A percentile compares a stretch with the other conserved stretches of the same genome.
Evolutionary conservation across 2,113 vertebrate species (phyloP).

Genomic region (Brienomyrus brachyistius): DNA sequence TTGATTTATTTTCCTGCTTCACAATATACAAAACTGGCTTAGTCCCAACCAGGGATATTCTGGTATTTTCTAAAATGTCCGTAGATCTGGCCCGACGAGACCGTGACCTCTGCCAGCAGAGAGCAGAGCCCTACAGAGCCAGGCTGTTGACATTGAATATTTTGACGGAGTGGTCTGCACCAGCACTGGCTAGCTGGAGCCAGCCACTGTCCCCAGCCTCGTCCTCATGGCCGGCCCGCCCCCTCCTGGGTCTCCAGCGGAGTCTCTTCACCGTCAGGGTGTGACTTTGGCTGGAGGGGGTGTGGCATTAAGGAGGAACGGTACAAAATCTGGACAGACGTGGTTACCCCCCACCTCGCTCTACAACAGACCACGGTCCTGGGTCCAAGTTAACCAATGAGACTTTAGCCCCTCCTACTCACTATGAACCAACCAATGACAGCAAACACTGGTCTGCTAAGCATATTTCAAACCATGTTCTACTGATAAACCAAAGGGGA

Average conservation of each 20-base stretch:
- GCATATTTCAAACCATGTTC: background rate
- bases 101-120: background rate
- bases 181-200: conserved; percentile 84
- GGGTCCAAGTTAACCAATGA: background rate
- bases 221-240: conserved; percentile 56
- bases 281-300: conserved; percentile 76
- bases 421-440: background rate
- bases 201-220: conserved; percentile 58
- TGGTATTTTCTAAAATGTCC: background rate
- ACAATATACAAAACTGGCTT: background rate
- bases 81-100: background rate
- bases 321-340: background rate
- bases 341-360: background rate
- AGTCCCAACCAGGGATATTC: background rate
- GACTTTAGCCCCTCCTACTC: background rate
- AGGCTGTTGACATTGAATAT: conserved; percentile 75
- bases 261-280: conserved; percentile 80
- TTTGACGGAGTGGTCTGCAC: conserved; percentile 83
- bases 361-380: background rate
- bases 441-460: background rate
- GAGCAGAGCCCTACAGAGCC: conserved; percentile 43
- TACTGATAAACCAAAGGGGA: background rate
- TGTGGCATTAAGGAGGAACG: background rate
- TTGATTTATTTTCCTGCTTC: background rate
- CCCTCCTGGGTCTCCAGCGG: conserved; percentile 71